phyloP scores from a whole-genome alignment of 2,888 invertebrate genomes.

The Lepidocyrtoides sp. region DNA sequence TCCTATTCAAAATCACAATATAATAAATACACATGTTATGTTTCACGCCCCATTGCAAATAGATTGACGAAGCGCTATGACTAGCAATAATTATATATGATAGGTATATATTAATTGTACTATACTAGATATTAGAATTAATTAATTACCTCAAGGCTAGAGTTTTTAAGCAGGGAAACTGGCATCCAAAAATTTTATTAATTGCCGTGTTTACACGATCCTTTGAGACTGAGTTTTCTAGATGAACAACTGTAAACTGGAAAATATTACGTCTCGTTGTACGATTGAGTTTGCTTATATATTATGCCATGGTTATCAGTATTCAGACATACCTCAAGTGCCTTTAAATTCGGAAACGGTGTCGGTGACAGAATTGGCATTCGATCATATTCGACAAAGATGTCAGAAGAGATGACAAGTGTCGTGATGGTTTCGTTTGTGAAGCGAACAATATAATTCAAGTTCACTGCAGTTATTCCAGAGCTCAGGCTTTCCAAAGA shows the following conservation, averaged over 20 bases:
- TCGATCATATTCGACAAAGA: background rate
- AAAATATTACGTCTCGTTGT: background rate
- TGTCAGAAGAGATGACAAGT: background rate
- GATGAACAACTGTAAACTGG: background rate
- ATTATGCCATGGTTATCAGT: too few relatives aligned
- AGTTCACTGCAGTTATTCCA: background rate
- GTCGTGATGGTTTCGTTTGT: background rate
- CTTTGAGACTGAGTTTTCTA: too few relatives aligned
- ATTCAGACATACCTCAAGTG: background rate
- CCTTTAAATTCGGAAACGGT: background rate
- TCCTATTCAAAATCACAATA: background rate
- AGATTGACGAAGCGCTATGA: too few relatives aligned
- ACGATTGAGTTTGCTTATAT: too few relatives aligned
- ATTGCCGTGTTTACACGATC: background rate
- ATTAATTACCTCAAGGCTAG: background rate
- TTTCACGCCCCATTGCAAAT: background rate
- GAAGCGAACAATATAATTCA: background rate
- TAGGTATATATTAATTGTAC: background rate
- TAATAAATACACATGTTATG: background rate
- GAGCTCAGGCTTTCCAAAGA: background rate
- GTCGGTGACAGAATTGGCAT: background rate
- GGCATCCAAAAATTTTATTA: background rate
- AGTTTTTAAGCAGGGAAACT: background rate
- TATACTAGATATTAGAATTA: background rate
- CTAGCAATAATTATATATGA: too few relatives aligned